phyloP scores from a whole-genome alignment of 2,888 invertebrate genomes.

The Dendrolimus pini region DNA sequence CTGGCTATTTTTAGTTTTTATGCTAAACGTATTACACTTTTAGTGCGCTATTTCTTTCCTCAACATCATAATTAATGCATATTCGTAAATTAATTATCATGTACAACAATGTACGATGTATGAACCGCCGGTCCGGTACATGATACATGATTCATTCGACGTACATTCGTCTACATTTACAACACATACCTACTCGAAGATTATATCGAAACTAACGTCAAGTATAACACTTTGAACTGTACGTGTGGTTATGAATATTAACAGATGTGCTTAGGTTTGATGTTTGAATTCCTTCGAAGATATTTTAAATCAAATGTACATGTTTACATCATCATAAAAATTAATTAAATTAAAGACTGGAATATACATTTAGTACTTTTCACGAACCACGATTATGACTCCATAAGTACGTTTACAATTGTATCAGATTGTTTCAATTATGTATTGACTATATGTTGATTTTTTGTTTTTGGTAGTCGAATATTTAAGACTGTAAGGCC shows the following conservation, averaged over 20 bases:
- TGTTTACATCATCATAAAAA: constrained; percentile 6
- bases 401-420: too few relatives aligned
- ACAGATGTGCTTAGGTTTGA: background rate
- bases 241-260: background rate
- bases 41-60: constrained; percentile 12
- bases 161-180: background rate
- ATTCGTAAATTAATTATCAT: constrained; percentile 13
- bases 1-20: too few relatives aligned
- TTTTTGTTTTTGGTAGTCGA: too few relatives aligned
- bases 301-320: too few relatives aligned
- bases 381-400: too few relatives aligned
- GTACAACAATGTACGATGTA: constrained; percentile 8
- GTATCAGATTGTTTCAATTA: too few relatives aligned
- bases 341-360: constrained; percentile 5
- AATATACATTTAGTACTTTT: too few relatives aligned
- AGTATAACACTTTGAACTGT: background rate
- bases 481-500: too few relatives aligned
- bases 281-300: too few relatives aligned
- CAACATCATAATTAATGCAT: constrained; percentile 12
- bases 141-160: background rate
- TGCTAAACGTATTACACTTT: background rate
- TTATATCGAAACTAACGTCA: background rate
- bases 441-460: too few relatives aligned
- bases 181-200: background rate
- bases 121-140: background rate